phyloP scores from a whole-genome alignment of 2,113 vertebrate species.

The Microtus montanus region DNA sequence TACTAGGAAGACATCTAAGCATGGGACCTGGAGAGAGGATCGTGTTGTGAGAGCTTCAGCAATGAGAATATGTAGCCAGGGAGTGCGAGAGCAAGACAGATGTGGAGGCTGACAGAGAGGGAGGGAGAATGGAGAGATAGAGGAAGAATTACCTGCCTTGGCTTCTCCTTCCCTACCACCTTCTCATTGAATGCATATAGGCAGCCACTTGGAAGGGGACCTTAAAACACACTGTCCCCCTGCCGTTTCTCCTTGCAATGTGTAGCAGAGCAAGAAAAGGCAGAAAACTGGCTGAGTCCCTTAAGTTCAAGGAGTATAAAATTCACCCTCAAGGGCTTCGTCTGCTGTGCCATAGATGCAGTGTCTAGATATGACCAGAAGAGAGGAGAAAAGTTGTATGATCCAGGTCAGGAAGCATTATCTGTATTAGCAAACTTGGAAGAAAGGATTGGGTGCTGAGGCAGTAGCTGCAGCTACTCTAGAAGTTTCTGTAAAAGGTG shows the following conservation, averaged over 20 bases:
- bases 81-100: background rate
- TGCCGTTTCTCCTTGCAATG: background rate
- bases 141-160: background rate
- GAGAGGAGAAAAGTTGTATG: background rate
- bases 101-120: background rate
- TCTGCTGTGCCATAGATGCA: background rate
- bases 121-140: background rate
- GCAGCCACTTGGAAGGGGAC: slow-evolving; percentile 2
- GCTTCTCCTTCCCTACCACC: background rate
- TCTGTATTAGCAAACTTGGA: background rate
- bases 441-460: background rate
- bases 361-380: background rate
- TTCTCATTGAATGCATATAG: background rate
- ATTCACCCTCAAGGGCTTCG: background rate
- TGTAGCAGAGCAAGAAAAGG: slow-evolving; percentile 5
- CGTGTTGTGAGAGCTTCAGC: background rate
- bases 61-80: background rate
- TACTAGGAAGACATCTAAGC: background rate
- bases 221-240: background rate
- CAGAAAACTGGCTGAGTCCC: background rate
- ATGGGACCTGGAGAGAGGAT: background rate
- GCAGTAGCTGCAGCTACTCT: background rate
- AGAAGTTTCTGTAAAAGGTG: slow-evolving; percentile 6
- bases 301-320: background rate
- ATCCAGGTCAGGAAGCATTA: background rate